These are phyloP conservation scores for Cygnus olor DNA, from an alignment of 2,797 vertebrate species.

Conservation along the genomic window DNA sequence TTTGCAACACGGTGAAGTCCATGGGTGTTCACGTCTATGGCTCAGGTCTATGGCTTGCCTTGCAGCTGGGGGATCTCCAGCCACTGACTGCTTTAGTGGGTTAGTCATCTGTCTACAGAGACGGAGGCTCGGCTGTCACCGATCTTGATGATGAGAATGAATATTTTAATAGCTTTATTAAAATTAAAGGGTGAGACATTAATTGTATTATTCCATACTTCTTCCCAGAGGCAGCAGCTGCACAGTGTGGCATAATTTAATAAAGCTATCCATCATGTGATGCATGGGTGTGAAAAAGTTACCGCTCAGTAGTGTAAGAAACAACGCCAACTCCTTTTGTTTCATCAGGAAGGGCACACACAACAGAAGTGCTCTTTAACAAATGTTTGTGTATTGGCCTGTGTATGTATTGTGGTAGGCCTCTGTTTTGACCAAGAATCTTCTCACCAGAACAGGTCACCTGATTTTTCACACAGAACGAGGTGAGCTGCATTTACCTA, in stretches of 20 bases:
- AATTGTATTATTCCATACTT: background rate
- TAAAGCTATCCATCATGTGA: background rate
- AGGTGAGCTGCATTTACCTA: background rate
- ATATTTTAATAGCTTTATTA: background rate
- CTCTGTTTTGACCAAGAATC: background rate
- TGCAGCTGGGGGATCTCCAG: background rate
- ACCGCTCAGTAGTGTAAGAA: background rate
- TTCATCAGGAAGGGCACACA: background rate
- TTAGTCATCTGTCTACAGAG: background rate
- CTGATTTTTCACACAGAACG: background rate
- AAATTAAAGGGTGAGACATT: constrained; percentile 1
- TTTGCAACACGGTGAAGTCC: background rate
- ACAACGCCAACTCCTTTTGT: background rate
- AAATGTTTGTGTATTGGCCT: background rate
- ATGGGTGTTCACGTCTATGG: background rate
- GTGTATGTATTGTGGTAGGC: background rate
- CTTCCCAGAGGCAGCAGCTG: constrained; percentile 1
- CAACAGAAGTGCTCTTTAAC: background rate
- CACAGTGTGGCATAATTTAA: background rate
- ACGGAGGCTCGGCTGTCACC: background rate
- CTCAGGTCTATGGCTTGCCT: background rate
- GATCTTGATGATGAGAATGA: background rate
- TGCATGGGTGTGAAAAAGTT: background rate
- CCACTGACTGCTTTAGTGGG: background rate
- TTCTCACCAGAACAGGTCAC: background rate